Evolutionary conservation across 2,797 vertebrate species (phyloP).

Genomic region (Limosa lapponica): DNA sequence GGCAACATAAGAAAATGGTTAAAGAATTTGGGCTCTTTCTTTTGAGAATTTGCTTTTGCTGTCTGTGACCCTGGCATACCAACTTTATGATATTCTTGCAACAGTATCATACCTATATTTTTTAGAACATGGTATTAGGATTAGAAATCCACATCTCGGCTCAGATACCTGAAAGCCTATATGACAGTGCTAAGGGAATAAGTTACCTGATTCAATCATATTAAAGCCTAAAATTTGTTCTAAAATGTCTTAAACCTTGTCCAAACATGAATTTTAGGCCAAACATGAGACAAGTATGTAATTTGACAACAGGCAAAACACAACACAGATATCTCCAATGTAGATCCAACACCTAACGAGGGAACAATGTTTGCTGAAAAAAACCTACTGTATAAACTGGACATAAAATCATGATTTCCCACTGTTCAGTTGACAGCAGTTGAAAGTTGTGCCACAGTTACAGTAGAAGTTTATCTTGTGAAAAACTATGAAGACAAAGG

Average conservation of each 20-base stretch:
- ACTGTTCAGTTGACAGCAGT: background rate
- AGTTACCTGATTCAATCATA: background rate
- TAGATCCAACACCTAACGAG: background rate
- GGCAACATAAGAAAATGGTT: background rate
- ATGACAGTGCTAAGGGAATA: background rate
- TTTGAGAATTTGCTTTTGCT: background rate
- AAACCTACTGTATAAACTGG: background rate
- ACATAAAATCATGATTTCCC: background rate
- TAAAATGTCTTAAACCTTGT: background rate
- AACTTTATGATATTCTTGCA: background rate
- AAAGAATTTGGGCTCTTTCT: background rate
- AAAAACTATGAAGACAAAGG: background rate
- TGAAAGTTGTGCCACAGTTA: background rate
- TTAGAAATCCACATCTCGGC: background rate
- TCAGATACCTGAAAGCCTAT: background rate
- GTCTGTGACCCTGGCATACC: background rate
- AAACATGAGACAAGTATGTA: background rate
- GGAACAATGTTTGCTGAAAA: background rate
- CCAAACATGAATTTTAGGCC: background rate
- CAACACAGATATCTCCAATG: background rate
- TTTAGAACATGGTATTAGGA: background rate
- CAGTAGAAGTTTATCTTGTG: background rate
- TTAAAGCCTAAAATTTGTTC: background rate
- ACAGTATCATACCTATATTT: background rate
- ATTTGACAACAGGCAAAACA: background rate